Percentiles rank a stretch among this genome's conserved stretches.
Evolutionary conservation across 37 sponge, comb jelly and placozoan species (phyloP).

Genomic region (Diacarnus erythraeanus): DNA sequence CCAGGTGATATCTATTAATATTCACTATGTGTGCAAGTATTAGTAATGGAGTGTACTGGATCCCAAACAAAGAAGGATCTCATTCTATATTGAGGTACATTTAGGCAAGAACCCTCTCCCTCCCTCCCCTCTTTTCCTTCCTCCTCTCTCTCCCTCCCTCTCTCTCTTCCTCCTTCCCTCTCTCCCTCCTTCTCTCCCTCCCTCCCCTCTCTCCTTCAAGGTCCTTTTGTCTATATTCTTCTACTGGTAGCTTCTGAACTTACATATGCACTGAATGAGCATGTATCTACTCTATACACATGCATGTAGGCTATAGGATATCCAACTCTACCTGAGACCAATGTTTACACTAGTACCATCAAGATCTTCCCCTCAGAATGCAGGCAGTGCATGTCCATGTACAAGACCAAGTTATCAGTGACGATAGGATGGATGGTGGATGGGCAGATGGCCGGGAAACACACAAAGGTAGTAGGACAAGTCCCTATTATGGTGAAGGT

Average conservation of each 20-base stretch:
- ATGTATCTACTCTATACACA: too few relatives aligned
- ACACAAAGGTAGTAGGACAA: constrained; percentile 48
- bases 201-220: too few relatives aligned
- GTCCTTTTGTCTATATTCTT: too few relatives aligned
- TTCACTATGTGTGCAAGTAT: constrained; percentile 59
- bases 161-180: too few relatives aligned
- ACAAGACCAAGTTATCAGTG: constrained; percentile 65
- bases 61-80: constrained; percentile 38
- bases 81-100: constrained; percentile 51
- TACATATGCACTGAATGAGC: neutral
- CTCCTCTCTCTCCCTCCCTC: too few relatives aligned
- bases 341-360: constrained; percentile 53
- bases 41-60: constrained; percentile 56
- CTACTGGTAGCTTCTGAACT: neutral
- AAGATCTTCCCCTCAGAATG: constrained; percentile 74
- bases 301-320: constrained; percentile 59
- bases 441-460: constrained; percentile 16
- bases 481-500: constrained; percentile 95
- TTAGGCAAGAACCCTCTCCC: too few relatives aligned
- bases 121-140: too few relatives aligned
- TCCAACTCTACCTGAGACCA: constrained; percentile 69
- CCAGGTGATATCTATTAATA: neutral
- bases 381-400: constrained; percentile 56
- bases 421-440: constrained; percentile 66
- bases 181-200: too few relatives aligned